Evolutionary conservation across 2,888 invertebrate genomes (phyloP), one percentile per base, ranked within the genome.

Genomic region (Pristionchus maxplancki): DNA sequence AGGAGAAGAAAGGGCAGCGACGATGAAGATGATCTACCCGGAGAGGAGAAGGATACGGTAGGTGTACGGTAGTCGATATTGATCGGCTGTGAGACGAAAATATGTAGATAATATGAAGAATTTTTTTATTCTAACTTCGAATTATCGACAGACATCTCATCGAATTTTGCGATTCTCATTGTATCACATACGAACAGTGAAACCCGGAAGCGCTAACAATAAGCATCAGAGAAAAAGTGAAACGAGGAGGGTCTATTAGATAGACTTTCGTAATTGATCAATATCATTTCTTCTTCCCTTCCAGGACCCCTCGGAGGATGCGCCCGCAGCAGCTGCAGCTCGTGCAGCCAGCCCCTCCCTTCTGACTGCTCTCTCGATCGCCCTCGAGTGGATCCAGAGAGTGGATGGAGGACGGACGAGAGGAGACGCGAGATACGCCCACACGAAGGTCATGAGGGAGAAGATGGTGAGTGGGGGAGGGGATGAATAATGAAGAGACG

Each of bases 401-500:
- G 53, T 50, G 53, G 53, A 82, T 11, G 53, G 31, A 50, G 53
- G 82, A 53, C 53, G 53, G 82, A 44, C 53, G 37, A 34, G 34
- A 17, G 82, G 53, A 20, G 82, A 58, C 4, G 34, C 13, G 53
- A 34, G 53, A 50, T 53, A 82, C 34, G 53, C 50, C 0, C 44
- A 24, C 15, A 82, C 34, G 53, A 82, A 53, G 24, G 53, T 82
- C 1, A 58, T 82, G 31, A 58, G 31, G 24, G 82, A 53, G 82
- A 82, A 82, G 53, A 82, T 82, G 82, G 82, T 82, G 15, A 53
- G 82, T 82, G 24, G 4, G 5, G 44, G 6, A 44, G n/a, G n/a
- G n/a, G n/a, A n/a, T n/a, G n/a, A n/a, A n/a, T n/a, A n/a, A n/a
- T n/a, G n/a, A n/a, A n/a, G n/a, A n/a, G n/a, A n/a, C n/a, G n/a